Evolutionary conservation across 2,888 invertebrate genomes (phyloP).

Genomic region (Macrophya alboannulata): DNA sequence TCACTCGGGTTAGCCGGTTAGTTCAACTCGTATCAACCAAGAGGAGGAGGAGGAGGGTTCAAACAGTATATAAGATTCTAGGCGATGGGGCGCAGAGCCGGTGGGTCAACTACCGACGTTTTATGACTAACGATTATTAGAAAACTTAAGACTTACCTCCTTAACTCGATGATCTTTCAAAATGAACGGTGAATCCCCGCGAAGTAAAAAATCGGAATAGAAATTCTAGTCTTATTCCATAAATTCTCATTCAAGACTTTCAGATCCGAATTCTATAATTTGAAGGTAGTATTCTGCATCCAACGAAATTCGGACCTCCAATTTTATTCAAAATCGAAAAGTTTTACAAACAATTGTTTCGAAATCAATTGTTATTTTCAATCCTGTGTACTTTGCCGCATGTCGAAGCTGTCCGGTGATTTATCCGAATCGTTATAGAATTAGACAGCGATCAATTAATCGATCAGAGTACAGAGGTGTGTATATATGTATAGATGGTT

Average conservation of each 20-base stretch:
- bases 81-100: background rate
- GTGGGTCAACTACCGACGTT: slow-evolving; percentile 37
- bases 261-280: too few species aligned
- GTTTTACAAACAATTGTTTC: background rate
- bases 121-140: slow-evolving; percentile 45
- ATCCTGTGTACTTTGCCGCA: background rate
- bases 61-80: background rate
- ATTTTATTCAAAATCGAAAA: background rate
- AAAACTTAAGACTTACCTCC: slow-evolving; percentile 23
- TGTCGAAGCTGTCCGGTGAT: background rate
- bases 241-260: too few species aligned
- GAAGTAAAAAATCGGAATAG: background rate
- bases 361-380: background rate
- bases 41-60: background rate
- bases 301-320: too few species aligned
- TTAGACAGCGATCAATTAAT: slow-evolving; percentile 32
- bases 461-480: slow-evolving; percentile 11
- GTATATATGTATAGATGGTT: background rate
- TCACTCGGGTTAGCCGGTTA: slow-evolving; percentile 19
- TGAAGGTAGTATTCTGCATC: too few species aligned
- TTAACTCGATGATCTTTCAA: slow-evolving; percentile 31
- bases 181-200: background rate
- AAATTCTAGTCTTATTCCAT: background rate
- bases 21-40: slow-evolving; percentile 14
- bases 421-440: slow-evolving; percentile 19